Conservation (phyloP, 2,797 vertebrate genomes). For the Hafferia zeledoni region DNA sequence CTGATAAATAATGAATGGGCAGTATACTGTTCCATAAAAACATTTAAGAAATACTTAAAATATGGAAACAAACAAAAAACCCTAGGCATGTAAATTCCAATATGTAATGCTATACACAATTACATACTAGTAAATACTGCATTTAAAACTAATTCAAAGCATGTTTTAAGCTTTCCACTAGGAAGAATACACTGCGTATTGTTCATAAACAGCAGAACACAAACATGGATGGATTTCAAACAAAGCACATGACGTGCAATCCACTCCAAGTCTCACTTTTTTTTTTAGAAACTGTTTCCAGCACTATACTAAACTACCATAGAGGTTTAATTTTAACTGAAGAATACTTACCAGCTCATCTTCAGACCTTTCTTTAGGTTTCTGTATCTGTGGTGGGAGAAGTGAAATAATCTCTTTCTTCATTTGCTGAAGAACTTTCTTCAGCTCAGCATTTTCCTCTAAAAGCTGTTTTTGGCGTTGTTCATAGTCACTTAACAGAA, state of each 20-base stretch:
- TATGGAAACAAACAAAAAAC: neutral
- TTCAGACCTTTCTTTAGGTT: slow-evolving; percentile 78
- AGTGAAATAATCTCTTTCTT: slow-evolving; percentile 96
- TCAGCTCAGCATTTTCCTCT: slow-evolving; percentile 93
- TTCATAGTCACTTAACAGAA: slow-evolving; percentile 90
- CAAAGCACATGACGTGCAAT: neutral
- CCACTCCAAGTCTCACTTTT: neutral
- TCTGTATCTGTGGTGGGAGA: slow-evolving; percentile 84
- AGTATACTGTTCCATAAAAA: neutral
- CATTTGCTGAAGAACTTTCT: slow-evolving; percentile 97
- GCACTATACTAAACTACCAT: neutral
- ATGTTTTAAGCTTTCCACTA: neutral
- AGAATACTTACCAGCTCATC: slow-evolving; percentile 83
- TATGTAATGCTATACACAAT: neutral
- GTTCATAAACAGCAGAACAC: neutral
- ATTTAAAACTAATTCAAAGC: neutral
- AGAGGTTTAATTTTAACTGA: neutral
- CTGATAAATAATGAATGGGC: neutral
- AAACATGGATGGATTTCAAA: neutral
- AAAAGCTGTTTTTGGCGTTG: slow-evolving; percentile 87
- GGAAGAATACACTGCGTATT: neutral
- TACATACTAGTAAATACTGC: neutral
- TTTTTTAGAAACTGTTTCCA: neutral
- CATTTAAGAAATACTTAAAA: neutral
- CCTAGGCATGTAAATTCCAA: neutral